Conservation (phyloP, 1,140 invertebrate genomes). For the Nixonia krombeini region DNA sequence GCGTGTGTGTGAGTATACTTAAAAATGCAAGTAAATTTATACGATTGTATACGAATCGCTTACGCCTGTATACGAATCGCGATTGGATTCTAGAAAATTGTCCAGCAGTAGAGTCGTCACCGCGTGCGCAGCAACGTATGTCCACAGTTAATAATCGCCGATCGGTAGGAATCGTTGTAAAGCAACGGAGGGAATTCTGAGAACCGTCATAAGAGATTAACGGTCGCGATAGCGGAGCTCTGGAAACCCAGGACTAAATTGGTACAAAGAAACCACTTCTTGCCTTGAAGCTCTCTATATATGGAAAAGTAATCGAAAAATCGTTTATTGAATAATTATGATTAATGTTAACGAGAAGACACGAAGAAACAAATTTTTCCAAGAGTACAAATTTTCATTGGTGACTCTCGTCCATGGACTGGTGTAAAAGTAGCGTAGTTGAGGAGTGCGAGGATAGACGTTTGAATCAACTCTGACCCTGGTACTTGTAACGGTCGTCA, state of each 20-base stretch:
- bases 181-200: conserved; percentile 6
- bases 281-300: conserved; percentile 71
- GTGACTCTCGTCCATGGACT: conserved; percentile 28
- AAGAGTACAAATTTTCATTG: conserved; percentile 66
- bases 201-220: conserved; percentile 25
- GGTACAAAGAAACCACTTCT: conserved; percentile 71
- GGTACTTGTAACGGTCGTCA: conserved; percentile 21
- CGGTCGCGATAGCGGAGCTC: conserved; percentile 39
- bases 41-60: conserved; percentile 56
- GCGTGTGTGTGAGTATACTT: background rate
- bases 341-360: conserved; percentile 36
- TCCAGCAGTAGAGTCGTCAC: background rate
- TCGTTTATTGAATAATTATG: conserved; percentile 19
- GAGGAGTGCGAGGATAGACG: too few relatives aligned
- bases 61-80: conserved; percentile 55
- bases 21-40: background rate
- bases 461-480: background rate
- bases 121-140: conserved; percentile 18
- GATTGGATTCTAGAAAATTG: background rate
- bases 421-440: background rate
- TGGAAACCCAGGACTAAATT: conserved; percentile 57
- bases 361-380: conserved; percentile 34
- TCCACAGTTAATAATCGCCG: conserved; percentile 2
- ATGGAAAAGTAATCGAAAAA: conserved; percentile 17
- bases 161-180: conserved; percentile 9